Evolutionary conservation across 2,797 vertebrate species (phyloP).

Genomic region (Melanotaenia parkinsoni): DNA sequence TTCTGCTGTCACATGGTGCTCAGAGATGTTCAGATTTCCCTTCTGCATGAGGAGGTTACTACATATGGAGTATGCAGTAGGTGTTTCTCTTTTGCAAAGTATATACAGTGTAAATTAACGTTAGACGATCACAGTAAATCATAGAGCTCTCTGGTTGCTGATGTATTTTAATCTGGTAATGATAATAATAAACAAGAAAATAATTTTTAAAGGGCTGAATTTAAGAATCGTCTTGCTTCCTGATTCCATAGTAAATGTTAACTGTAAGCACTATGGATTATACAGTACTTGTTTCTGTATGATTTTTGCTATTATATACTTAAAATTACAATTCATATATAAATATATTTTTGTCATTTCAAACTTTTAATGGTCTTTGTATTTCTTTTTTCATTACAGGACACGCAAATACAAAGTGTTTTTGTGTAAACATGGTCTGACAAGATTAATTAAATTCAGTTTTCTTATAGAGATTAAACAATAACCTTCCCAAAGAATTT

Average conservation of each 20-base stretch:
- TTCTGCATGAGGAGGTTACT: slow-evolving; percentile 23
- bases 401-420: background rate
- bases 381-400: too few relatives aligned
- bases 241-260: background rate
- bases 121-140: slow-evolving; percentile 1
- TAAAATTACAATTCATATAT: too few relatives aligned
- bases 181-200: background rate
- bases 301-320: too few relatives aligned
- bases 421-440: background rate
- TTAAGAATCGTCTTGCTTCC: background rate
- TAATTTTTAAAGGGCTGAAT: too few relatives aligned
- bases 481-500: background rate
- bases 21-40: background rate
- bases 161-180: background rate
- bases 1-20: slow-evolving; percentile 20
- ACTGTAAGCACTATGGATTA: background rate
- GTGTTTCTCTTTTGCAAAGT: background rate
- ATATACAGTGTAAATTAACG: background rate
- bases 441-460: too few relatives aligned
- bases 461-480: background rate
- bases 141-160: background rate
- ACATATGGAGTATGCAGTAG: slow-evolving; percentile 7
- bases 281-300: background rate
- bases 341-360: too few relatives aligned
- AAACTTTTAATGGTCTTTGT: too few relatives aligned